phyloP scores from a whole-genome alignment of 2,888 invertebrate genomes.

The Rosalia funebris region DNA sequence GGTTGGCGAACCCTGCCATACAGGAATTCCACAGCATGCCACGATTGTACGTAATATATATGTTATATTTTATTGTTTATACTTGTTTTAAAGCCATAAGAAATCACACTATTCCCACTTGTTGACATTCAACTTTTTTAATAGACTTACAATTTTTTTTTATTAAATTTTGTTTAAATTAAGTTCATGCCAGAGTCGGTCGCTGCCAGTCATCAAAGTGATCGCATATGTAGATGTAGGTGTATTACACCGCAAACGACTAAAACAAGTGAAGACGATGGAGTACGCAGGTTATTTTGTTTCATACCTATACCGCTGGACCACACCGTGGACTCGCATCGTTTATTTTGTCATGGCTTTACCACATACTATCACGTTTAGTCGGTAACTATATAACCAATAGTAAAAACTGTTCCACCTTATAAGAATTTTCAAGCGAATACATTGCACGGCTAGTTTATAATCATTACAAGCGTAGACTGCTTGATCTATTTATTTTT shows the following conservation, averaged over 20 bases:
- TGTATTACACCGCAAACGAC: slow-evolving; percentile 16
- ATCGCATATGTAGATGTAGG: slow-evolving; percentile 19
- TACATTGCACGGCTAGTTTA: slow-evolving; percentile 47
- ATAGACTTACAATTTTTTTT: too few species aligned
- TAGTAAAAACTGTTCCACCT: slow-evolving; percentile 45
- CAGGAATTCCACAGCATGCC: too few species aligned
- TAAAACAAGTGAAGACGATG: slow-evolving; percentile 24
- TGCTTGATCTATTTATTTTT: slow-evolving; percentile 41
- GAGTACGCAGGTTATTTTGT: slow-evolving; percentile 21
- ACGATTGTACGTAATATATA: too few species aligned
- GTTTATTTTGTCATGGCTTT: slow-evolving; percentile 50
- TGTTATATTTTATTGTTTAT: too few species aligned
- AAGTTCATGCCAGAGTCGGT: background rate
- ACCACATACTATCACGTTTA: slow-evolving; percentile 53
- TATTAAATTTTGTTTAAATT: too few species aligned
- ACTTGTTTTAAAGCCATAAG: too few species aligned
- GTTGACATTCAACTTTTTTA: too few species aligned
- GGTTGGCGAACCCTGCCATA: too few species aligned
- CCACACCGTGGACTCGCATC: slow-evolving; percentile 44
- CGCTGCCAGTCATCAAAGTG: slow-evolving; percentile 1
- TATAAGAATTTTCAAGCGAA: slow-evolving; percentile 41
- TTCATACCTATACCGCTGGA: slow-evolving; percentile 37
- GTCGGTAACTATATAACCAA: slow-evolving; percentile 48
- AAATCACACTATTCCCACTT: too few species aligned
- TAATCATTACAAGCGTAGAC: slow-evolving; percentile 42